Conservation (phyloP, 53 echinoderm and acorn worm species). For the Hippasteria phrygiana region DNA sequence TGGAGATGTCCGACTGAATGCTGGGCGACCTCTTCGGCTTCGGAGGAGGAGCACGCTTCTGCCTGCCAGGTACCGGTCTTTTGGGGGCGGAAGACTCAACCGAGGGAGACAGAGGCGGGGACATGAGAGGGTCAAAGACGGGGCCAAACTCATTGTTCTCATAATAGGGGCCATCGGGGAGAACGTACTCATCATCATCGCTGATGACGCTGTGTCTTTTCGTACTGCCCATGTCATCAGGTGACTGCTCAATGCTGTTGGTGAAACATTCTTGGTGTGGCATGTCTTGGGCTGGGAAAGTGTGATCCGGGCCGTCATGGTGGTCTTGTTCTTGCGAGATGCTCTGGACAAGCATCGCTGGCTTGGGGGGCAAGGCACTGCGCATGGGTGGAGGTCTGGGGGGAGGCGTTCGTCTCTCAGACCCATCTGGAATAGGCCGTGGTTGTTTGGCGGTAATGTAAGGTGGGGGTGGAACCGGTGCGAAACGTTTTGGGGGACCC, state of each 20-base stretch:
- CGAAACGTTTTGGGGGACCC: conserved; percentile 37
- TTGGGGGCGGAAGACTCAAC: background rate
- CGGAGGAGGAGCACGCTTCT: conserved; percentile 56
- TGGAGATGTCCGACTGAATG: conserved; percentile 67
- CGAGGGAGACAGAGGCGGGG: conserved; percentile 26
- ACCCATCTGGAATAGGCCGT: background rate
- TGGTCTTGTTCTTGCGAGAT: conserved; percentile 24
- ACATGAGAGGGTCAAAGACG: background rate
- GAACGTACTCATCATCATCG: conserved; percentile 67
- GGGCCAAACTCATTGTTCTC: conserved; percentile 30
- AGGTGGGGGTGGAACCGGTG: conserved; percentile 43
- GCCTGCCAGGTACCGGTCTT: conserved; percentile 48
- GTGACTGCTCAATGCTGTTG: conserved; percentile 34
- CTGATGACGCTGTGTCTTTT: conserved; percentile 46
- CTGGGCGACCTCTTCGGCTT: conserved; percentile 58
- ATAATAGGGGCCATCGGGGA: conserved; percentile 51
- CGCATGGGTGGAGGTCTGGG: conserved; percentile 60
- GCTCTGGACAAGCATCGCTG: conserved; percentile 26
- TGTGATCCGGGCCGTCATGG: background rate
- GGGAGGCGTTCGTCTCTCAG: conserved; percentile 28
- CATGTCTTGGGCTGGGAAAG: background rate
- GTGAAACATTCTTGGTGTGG: conserved; percentile 7
- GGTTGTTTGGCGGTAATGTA: conserved; percentile 1
- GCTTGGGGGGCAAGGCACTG: conserved; percentile 50
- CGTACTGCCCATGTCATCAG: background rate